Evolutionary conservation across 2,888 invertebrate genomes (phyloP).

Genomic region (Blomia tropicalis): DNA sequence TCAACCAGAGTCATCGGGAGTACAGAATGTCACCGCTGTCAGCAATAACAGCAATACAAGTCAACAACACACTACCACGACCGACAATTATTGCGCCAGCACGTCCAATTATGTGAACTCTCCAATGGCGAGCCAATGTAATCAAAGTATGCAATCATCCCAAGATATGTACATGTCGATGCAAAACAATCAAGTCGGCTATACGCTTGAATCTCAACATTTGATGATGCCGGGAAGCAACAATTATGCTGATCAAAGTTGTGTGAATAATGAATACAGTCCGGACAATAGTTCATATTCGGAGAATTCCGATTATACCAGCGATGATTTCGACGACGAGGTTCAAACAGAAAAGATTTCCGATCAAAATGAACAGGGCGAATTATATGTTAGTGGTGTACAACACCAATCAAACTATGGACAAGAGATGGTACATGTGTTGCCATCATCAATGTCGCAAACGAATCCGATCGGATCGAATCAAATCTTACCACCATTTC

Average conservation of each 20-base stretch:
- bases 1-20: too few species aligned
- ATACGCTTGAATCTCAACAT: neutral
- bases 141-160: neutral
- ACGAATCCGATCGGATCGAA: neutral
- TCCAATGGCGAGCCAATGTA: neutral
- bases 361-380: conserved; percentile 11
- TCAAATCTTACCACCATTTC: conserved; percentile 19
- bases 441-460: neutral
- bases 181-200: neutral
- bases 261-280: conserved; percentile 29
- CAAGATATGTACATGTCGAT: neutral
- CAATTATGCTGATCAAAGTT: conserved; percentile 2
- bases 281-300: conserved; percentile 36
- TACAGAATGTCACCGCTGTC: too few species aligned
- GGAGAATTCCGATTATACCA: conserved; percentile 36
- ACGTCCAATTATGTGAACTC: conserved; percentile 7
- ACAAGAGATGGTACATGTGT: neutral
- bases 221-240: conserved; percentile 3
- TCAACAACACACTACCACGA: neutral
- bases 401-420: neutral
- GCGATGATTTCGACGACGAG: conserved; percentile 31
- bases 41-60: neutral
- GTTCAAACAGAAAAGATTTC: conserved; percentile 19
- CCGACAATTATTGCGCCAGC: conserved; percentile 4
- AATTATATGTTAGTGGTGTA: too few species aligned